These are phyloP conservation scores for Lycocerus yunnanus DNA, from an alignment of 2,888 invertebrate species.

Conservation along the genomic window DNA sequence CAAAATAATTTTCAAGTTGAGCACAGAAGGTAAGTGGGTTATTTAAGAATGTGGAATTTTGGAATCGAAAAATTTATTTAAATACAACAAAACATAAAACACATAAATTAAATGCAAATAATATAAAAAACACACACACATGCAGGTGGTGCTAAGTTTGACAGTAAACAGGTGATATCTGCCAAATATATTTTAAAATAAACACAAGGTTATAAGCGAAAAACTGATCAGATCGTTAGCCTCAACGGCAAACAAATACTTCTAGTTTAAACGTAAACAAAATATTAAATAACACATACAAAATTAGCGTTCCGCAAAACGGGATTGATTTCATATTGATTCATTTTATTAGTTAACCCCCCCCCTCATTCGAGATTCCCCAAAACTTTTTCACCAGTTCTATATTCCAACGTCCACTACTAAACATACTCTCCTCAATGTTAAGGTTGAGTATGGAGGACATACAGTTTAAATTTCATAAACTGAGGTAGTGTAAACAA, in stretches of 20 bases:
- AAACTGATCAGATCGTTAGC: background rate
- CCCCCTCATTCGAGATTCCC: too few species aligned
- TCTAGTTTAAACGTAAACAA: background rate
- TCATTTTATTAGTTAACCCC: background rate
- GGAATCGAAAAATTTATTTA: background rate
- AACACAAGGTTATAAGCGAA: background rate
- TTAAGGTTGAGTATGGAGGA: too few species aligned
- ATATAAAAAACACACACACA: background rate
- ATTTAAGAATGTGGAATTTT: background rate
- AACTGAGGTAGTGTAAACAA: too few species aligned
- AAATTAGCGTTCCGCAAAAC: background rate
- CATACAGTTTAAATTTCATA: too few species aligned
- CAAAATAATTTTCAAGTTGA: background rate
- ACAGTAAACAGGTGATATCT: background rate
- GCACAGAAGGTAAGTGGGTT: background rate
- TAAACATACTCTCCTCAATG: too few species aligned
- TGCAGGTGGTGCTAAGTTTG: background rate
- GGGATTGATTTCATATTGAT: background rate
- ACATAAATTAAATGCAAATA: background rate
- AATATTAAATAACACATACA: background rate
- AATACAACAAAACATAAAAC: background rate
- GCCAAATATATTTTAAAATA: background rate
- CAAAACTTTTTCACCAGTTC: too few species aligned
- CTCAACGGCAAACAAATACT: background rate
- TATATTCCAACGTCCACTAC: too few species aligned